Base-by-base conservation (phyloP, 2,888 invertebrate genomes). In the Molorchus minor region DNA sequence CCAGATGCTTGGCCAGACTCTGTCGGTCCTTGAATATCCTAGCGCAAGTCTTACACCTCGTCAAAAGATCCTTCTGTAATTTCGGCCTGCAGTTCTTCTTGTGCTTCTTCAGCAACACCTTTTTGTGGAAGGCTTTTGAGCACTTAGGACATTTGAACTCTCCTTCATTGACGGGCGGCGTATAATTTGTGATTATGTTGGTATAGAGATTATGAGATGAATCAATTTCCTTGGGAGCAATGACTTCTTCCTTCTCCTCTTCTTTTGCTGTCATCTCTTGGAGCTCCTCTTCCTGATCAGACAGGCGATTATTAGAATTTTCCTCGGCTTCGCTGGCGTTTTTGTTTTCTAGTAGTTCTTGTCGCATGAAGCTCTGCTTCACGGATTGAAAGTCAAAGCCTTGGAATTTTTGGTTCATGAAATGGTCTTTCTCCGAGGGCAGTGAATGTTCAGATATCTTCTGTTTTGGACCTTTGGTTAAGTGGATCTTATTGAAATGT, bases 21-120 rank as follows among this genome's bases (percentile, higher is more conserved):
- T 84, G 84, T 1, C 84, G 79, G 64, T 85, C 84, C 64, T 84
- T 84, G 65, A 85, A 85, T 45, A 85, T 83, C 47, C 85, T 82
- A 56, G 83, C 80, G 70, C 86, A 86, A 3, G 84, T 83, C 55
- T 84, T 82, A 66, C 86, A 86, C 1, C 83, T 81, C 1, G 84
- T 84, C 12, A 84, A 65, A n/a, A 84, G 65, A 69, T 84, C 84
- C 64, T 84, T 84, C 64, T 84, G 84, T 33, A 79, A 68, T 17
- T 74, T 75, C 1, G 77, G 80, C 20, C 78, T 72, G 69, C 86
- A 86, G 60, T 85, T 85, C 65, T 85, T 86, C 76, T 84, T 82
- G 70, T 86, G 86, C 70, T 86, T 85, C 56, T 84, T 82, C 16
- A 86, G 71, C 13, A 86, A 71, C 51, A 84, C 81, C 41, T 83